phyloP scores from a whole-genome alignment of 2,888 invertebrate genomes.

The Idaea biselata region DNA sequence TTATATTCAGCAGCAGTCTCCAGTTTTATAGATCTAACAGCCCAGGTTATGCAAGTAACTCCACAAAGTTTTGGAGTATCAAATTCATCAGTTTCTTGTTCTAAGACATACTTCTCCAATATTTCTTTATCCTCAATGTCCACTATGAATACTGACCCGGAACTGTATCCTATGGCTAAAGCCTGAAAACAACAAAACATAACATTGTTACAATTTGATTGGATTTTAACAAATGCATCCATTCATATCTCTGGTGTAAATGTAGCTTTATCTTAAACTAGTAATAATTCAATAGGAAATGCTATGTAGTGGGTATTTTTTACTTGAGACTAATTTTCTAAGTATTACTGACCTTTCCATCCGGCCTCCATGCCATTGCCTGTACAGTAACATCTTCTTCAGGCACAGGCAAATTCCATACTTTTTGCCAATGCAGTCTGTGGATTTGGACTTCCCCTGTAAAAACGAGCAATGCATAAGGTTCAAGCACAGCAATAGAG shows the following conservation, averaged over 20 bases:
- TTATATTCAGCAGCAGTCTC: slow-evolving; percentile 69
- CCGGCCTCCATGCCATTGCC: slow-evolving; percentile 95
- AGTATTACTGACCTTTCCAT: slow-evolving; percentile 87
- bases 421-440: slow-evolving; percentile 95
- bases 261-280: no score
- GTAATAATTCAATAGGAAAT: no score
- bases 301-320: no score
- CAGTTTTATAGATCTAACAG: slow-evolving; percentile 68
- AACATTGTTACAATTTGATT: not conserved
- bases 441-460: slow-evolving; percentile 93
- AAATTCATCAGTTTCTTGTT: slow-evolving; percentile 65
- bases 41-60: slow-evolving; percentile 89
- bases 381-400: slow-evolving; percentile 87
- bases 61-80: slow-evolving; percentile 76
- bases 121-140: slow-evolving; percentile 93
- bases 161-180: slow-evolving; percentile 85
- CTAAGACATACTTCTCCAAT: slow-evolving; percentile 82
- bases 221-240: not conserved
- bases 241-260: no score
- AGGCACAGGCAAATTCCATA: slow-evolving; percentile 90
- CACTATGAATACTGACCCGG: slow-evolving; percentile 86
- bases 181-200: slow-evolving; percentile 65
- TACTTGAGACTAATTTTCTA: not conserved
- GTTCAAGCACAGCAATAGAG: no score
- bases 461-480: not conserved